A percentile compares a stretch with the other conserved stretches of the same genome.
These are phyloP conservation scores for Caenorhabditis brenneri DNA, from an alignment of 1,140 invertebrate species.

Conservation along the genomic window DNA sequence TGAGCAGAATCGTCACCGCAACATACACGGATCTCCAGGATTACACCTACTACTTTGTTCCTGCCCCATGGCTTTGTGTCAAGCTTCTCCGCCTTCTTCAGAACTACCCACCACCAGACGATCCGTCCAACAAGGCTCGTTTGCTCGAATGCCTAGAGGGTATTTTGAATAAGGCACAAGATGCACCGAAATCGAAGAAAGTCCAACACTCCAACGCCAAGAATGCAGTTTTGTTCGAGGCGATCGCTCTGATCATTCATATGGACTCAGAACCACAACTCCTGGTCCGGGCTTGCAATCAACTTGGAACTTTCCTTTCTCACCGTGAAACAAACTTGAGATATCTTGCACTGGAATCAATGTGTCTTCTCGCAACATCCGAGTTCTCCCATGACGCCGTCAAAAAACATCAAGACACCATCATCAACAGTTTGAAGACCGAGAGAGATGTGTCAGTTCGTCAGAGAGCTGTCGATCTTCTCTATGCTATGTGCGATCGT, in stretches of 20 bases:
- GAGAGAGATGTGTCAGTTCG: conserved; percentile 74
- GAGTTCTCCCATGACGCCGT: conserved; percentile 99
- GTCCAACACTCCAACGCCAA: conserved; percentile 99
- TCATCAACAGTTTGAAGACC: conserved; percentile 95
- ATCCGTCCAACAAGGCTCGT: conserved; percentile 77
- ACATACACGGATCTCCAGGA: conserved; percentile 77
- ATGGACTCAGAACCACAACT: conserved; percentile 97
- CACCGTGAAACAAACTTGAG: conserved; percentile 96
- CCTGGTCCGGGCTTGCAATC: conserved; percentile 95
- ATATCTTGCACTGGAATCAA: conserved; percentile 96
- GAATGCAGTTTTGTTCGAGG: conserved; percentile 99
- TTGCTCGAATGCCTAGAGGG: conserved; percentile 98
- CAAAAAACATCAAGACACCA: conserved; percentile 99
- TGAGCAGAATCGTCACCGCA: conserved; percentile 78
- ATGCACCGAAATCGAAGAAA: conserved; percentile 99
- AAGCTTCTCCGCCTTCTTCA: conserved; percentile 93
- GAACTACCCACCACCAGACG: conserved; percentile 90
- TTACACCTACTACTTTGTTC: conserved; percentile 99
- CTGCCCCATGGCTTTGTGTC: conserved; percentile 98
- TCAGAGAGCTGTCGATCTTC: conserved; percentile 95
- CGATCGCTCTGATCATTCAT: conserved; percentile 97
- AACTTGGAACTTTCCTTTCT: conserved; percentile 95
- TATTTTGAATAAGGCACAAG: conserved; percentile 99
- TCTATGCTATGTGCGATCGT: conserved; percentile 99
- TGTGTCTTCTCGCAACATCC: conserved; percentile 97